phyloP scores from a whole-genome alignment of 92 coral and sea anemone species.

The Porites lobata region DNA sequence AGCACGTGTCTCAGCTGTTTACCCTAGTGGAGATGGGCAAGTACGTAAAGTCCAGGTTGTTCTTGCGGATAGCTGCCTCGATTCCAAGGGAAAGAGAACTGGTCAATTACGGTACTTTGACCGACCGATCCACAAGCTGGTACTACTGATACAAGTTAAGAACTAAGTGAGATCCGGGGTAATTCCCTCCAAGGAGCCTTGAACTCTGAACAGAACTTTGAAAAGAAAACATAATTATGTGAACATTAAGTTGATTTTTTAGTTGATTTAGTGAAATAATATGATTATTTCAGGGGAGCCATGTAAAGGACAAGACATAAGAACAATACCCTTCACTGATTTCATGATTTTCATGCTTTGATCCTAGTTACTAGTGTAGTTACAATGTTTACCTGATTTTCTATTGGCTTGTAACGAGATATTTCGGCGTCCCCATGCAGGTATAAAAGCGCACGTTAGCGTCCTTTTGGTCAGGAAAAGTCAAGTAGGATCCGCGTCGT shows the following conservation, averaged over 20 bases:
- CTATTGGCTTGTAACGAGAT: too few species aligned
- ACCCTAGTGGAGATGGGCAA: slow-evolving; percentile 55
- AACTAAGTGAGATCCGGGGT: slow-evolving; percentile 1
- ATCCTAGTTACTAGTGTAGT: too few species aligned
- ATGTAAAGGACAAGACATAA: slow-evolving; percentile 14
- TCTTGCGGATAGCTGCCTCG: slow-evolving; percentile 61
- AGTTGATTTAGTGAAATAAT: slow-evolving; percentile 15
- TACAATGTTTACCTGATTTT: too few species aligned
- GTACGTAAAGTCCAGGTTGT: slow-evolving; percentile 63
- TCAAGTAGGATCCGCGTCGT: too few species aligned
- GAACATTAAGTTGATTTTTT: too few species aligned
- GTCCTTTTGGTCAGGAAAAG: too few species aligned
- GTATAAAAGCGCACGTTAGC: too few species aligned
- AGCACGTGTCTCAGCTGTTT: slow-evolving; percentile 44
- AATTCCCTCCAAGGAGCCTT: slow-evolving; percentile 25
- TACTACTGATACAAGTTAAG: slow-evolving; percentile 34
- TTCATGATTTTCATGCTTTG: too few species aligned
- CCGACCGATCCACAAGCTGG: slow-evolving; percentile 61
- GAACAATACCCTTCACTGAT: too few species aligned
- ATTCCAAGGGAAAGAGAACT: slow-evolving; percentile 54
- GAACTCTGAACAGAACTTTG: background rate
- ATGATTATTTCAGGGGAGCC: slow-evolving; percentile 21
- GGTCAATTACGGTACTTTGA: slow-evolving; percentile 26
- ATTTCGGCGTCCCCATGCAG: too few species aligned
- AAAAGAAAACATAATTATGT: background rate